These are phyloP conservation scores for Lontra canadensis DNA, from an alignment of 2,113 vertebrate species.

Conservation along the genomic window DNA sequence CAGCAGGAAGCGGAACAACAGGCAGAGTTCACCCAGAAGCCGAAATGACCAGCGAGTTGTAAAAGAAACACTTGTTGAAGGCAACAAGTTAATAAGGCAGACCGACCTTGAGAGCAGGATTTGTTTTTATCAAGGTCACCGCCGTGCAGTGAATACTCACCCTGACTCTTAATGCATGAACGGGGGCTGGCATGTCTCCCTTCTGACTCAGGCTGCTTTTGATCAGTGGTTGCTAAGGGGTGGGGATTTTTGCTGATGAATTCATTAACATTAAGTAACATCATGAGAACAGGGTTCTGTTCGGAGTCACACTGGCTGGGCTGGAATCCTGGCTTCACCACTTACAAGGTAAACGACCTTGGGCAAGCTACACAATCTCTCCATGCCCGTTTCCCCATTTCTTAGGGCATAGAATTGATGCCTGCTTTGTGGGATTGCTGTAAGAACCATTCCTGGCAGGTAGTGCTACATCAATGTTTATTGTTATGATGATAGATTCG, in stretches of 20 bases:
- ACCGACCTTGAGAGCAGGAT: background rate
- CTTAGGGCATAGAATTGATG: background rate
- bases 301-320: background rate
- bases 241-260: background rate
- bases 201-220: background rate
- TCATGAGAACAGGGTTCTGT: background rate
- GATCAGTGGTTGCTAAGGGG: background rate
- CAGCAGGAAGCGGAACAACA: background rate
- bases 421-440: background rate
- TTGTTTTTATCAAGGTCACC: background rate
- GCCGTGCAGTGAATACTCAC: background rate
- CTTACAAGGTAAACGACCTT: background rate
- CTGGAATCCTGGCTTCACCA: background rate
- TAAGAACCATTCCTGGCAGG: background rate
- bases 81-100: background rate
- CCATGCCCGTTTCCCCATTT: background rate
- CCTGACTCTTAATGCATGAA: background rate
- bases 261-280: background rate
- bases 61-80: background rate
- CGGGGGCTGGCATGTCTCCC: background rate
- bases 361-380: background rate
- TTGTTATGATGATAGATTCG: background rate
- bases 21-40: background rate
- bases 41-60: background rate
- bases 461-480: background rate